Percentiles rank a stretch among this genome's conserved stretches.
Evolutionary conservation across 2,888 invertebrate species (phyloP).

Genomic region (Acanthoscelides obtectus): DNA sequence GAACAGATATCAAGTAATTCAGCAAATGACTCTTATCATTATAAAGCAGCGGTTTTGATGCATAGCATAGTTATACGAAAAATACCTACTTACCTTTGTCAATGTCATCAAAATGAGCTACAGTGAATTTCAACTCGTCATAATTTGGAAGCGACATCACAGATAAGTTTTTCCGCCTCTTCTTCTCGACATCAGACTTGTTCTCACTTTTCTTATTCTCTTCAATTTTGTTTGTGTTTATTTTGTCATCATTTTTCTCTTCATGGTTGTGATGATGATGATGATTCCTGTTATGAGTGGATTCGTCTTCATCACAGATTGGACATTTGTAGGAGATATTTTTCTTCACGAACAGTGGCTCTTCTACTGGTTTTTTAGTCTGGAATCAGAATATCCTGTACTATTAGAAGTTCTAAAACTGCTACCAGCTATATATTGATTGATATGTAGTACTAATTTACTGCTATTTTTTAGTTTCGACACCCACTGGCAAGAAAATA

Average conservation of each 20-base stretch:
- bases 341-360: constrained; percentile 42
- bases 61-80: no score
- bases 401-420: not conserved
- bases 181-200: constrained; percentile 26
- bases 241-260: constrained; percentile 10
- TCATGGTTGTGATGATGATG: constrained; percentile 29
- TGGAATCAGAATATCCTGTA: not conserved
- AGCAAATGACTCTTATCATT: no score
- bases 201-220: constrained; percentile 15
- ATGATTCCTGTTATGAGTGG: constrained; percentile 33
- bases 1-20: no score
- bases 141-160: constrained; percentile 54
- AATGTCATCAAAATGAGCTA: constrained; percentile 36
- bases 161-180: constrained; percentile 49
- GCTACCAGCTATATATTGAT: constrained; percentile 4
- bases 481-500: no score
- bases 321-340: constrained; percentile 44
- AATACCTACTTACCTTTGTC: constrained; percentile 18
- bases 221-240: constrained; percentile 15
- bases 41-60: no score
- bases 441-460: no score
- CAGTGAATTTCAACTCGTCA: constrained; percentile 46
- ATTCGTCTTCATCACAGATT: constrained; percentile 37
- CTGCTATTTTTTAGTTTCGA: no score
- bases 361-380: constrained; percentile 32